Evolutionary conservation across 2,888 invertebrate genomes (phyloP).

Genomic region (Perdita meconis): DNA sequence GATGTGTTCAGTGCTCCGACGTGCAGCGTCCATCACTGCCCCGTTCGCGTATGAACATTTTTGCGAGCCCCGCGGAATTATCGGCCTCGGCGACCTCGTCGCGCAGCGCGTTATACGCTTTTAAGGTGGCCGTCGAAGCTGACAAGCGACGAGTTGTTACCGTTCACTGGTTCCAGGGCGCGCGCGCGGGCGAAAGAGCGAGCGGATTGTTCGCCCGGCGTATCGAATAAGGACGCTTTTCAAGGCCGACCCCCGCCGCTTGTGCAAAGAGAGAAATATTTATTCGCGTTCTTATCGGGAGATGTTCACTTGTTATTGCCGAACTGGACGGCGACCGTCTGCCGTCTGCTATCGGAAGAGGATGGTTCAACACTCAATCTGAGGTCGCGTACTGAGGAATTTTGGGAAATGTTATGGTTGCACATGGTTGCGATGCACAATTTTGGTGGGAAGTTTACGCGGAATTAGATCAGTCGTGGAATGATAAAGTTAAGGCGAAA

Average conservation of each 20-base stretch:
- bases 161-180: conserved; percentile 60
- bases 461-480: too few species aligned
- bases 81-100: conserved; percentile 1
- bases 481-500: too few species aligned
- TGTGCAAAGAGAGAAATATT: conserved; percentile 47
- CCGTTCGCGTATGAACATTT: conserved; percentile 16
- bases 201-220: conserved; percentile 38
- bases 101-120: conserved; percentile 28
- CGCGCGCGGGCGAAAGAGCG: conserved; percentile 14
- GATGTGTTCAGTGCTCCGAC: too few species aligned
- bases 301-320: conserved; percentile 56
- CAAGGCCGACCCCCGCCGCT: conserved; percentile 43
- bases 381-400: conserved; percentile 72
- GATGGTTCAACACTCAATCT: conserved; percentile 76
- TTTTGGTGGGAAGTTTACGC: too few species aligned
- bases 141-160: conserved; percentile 49
- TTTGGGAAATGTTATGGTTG: too few species aligned
- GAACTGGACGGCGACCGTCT: conserved; percentile 52
- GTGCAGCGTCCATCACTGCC: background rate
- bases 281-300: conserved; percentile 44
- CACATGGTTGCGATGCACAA: too few species aligned
- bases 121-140: conserved; percentile 26
- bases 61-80: background rate
- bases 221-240: conserved; percentile 46
- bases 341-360: conserved; percentile 50